phyloP scores from a whole-genome alignment of 1,140 invertebrate genomes.

The Lasioglossum albipes region DNA sequence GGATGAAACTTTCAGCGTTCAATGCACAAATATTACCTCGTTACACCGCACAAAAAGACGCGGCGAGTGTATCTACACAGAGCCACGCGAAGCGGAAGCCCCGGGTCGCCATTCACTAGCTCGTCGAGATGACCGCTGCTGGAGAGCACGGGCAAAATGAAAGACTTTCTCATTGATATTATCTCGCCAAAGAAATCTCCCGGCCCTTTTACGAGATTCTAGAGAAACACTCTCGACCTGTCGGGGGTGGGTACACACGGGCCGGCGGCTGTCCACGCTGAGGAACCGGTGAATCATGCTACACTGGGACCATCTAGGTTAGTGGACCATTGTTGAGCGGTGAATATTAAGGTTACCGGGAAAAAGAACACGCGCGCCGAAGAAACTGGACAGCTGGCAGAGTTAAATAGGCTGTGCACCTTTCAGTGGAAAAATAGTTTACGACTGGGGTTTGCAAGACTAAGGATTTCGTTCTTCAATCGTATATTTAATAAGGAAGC shows the following conservation, averaged over 20 bases:
- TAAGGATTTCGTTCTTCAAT: too few relatives aligned
- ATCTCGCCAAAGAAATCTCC: constrained; percentile 42
- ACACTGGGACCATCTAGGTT: constrained; percentile 4
- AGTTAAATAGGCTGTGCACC: too few relatives aligned
- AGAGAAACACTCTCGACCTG: constrained; percentile 32
- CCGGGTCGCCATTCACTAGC: not conserved
- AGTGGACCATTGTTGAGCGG: constrained; percentile 29
- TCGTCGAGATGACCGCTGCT: not conserved
- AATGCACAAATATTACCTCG: not conserved
- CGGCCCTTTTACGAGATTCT: constrained; percentile 22
- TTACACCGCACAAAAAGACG: not conserved
- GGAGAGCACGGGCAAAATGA: not conserved
- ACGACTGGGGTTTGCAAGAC: too few relatives aligned
- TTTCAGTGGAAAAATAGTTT: too few relatives aligned
- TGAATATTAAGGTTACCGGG: constrained; percentile 48
- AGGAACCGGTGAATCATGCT: not conserved
- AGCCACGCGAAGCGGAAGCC: not conserved
- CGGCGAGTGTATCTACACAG: too few relatives aligned
- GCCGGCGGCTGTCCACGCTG: not conserved
- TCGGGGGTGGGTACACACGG: constrained; percentile 10
- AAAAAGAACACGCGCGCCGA: constrained; percentile 8
- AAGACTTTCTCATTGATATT: constrained; percentile 42
- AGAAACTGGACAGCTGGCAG: too few relatives aligned
- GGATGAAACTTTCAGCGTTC: constrained; percentile 18
- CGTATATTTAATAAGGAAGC: too few relatives aligned